Evolutionary conservation across 2,888 invertebrate genomes (phyloP).

Genomic region (Eucera pruinosa): DNA sequence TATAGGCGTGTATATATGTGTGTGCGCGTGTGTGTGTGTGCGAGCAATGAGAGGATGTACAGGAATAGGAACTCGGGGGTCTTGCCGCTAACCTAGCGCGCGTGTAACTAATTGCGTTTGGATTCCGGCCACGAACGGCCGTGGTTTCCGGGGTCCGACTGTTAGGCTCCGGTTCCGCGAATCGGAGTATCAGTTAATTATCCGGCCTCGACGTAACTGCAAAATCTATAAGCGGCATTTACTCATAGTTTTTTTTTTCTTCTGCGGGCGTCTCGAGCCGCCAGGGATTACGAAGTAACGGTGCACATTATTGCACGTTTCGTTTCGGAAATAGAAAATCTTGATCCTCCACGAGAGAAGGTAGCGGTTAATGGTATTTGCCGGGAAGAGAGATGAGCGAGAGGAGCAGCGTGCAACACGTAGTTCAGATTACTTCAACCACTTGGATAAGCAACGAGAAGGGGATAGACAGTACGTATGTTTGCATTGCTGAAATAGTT

Average conservation of each 20-base stretch:
- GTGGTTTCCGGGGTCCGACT: slow-evolving; percentile 73
- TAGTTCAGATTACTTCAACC: slow-evolving; percentile 41
- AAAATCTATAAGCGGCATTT: slow-evolving; percentile 63
- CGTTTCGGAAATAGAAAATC: slow-evolving; percentile 44
- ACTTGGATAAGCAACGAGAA: slow-evolving; percentile 31
- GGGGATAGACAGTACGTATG: slow-evolving; percentile 19
- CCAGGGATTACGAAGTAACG: slow-evolving; percentile 30
- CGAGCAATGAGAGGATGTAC: slow-evolving; percentile 30
- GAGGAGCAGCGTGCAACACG: slow-evolving; percentile 45
- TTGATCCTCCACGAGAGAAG: slow-evolving; percentile 8
- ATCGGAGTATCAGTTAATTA: slow-evolving; percentile 72
- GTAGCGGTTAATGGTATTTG: slow-evolving; percentile 53
- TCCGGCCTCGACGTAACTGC: slow-evolving; percentile 55
- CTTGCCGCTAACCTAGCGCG: slow-evolving; percentile 66
- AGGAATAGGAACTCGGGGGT: slow-evolving; percentile 45
- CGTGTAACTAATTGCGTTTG: slow-evolving; percentile 76
- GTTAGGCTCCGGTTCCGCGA: slow-evolving; percentile 69
- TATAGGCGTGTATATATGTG: not conserved
- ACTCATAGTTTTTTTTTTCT: slow-evolving; percentile 38
- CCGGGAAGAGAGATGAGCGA: slow-evolving; percentile 32
- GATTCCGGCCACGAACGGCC: slow-evolving; percentile 72
- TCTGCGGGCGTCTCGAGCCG: not conserved
- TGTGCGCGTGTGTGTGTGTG: slow-evolving; percentile 5
- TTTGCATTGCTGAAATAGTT: slow-evolving; percentile 42
- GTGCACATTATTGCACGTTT: slow-evolving; percentile 49